These are phyloP conservation scores for Drosophila kurseongensis DNA, from an alignment of 1,140 invertebrate genomes.

Conservation along the genomic window DNA sequence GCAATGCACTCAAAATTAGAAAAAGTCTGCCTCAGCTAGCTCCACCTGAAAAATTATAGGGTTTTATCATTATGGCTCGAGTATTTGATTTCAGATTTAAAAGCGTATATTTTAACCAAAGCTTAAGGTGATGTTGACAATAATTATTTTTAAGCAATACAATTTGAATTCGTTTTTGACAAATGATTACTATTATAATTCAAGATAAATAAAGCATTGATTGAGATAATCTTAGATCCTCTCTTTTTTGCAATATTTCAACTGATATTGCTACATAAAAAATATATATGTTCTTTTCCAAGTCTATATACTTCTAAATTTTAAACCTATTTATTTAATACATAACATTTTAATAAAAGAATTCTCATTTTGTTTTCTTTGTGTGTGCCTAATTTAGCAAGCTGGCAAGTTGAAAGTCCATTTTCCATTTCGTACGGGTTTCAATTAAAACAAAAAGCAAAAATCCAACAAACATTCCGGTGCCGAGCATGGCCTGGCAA, in stretches of 20 bases:
- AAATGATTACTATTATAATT: too few relatives aligned
- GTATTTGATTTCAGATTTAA: background rate
- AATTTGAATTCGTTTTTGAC: too few relatives aligned
- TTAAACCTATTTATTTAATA: too few relatives aligned
- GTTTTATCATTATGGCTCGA: background rate
- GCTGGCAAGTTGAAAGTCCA: constrained; percentile 61
- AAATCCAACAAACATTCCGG: constrained; percentile 37
- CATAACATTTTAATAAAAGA: too few relatives aligned
- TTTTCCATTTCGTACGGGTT: constrained; percentile 75
- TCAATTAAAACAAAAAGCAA: constrained; percentile 72
- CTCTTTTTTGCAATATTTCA: too few relatives aligned
- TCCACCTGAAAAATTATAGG: constrained; percentile 15
- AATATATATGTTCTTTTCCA: too few relatives aligned
- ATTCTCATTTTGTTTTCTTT: constrained; percentile 1
- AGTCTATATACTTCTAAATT: too few relatives aligned
- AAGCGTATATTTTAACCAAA: background rate
- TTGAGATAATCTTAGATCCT: too few relatives aligned
- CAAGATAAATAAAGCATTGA: too few relatives aligned
- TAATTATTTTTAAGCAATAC: too few relatives aligned
- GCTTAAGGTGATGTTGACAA: too few relatives aligned
- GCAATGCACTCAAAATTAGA: constrained; percentile 70
- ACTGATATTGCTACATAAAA: too few relatives aligned
- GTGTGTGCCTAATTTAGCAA: constrained; percentile 62
- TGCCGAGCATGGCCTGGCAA: constrained; percentile 47
- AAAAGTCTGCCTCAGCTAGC: constrained; percentile 32